These are phyloP conservation scores for Glareola pratincola DNA, from an alignment of 2,113 vertebrate species.

Conservation along the genomic window DNA sequence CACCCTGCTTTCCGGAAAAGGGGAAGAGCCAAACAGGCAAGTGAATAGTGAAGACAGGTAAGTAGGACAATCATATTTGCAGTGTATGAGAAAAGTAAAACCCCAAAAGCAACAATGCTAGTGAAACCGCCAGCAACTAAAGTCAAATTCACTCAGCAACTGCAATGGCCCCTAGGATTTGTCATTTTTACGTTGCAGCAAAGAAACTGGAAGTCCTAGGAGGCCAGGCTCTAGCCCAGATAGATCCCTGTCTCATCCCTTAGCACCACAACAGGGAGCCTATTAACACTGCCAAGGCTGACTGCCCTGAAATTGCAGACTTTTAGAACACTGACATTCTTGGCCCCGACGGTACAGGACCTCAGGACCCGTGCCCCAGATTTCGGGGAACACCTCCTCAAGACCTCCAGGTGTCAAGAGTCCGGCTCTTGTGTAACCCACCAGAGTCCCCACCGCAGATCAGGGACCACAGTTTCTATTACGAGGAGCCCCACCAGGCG, in stretches of 20 bases:
- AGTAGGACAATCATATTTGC: neutral
- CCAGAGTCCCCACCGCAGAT: neutral
- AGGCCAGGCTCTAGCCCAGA: neutral
- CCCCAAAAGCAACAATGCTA: neutral
- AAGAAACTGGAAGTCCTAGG: neutral
- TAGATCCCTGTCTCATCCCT: conserved; percentile 8
- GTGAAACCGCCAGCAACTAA: neutral
- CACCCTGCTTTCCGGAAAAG: neutral
- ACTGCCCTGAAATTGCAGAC: conserved; percentile 30
- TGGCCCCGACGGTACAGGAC: neutral
- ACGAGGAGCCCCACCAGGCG: fast-evolving
- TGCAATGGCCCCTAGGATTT: neutral
- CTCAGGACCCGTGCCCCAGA: conserved; percentile 18
- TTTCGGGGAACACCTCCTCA: neutral
- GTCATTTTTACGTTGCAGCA: neutral
- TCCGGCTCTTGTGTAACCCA: neutral
- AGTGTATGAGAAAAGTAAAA: neutral
- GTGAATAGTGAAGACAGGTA: neutral
- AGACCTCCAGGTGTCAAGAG: neutral
- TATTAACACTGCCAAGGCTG: conserved; percentile 44
- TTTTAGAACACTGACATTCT: neutral
- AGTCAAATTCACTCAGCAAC: neutral
- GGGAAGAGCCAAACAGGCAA: neutral
- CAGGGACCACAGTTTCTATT: neutral
- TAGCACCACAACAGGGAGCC: conserved; percentile 23